Conservation (phyloP, 2,113 vertebrate species). For the Himantopus leucocephalus region DNA sequence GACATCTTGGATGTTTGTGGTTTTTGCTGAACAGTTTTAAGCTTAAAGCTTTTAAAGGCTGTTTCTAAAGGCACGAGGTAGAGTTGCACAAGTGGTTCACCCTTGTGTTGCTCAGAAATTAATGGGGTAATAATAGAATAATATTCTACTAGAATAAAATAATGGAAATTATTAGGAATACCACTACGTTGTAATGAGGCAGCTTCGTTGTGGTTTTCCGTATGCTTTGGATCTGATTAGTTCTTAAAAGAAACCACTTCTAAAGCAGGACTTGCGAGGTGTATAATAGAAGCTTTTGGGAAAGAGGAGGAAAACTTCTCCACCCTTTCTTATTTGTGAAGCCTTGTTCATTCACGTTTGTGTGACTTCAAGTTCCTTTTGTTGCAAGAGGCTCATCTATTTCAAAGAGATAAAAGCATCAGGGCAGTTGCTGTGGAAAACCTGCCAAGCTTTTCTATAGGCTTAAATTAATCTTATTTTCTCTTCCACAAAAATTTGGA, state of each 20-base stretch:
- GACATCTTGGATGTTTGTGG: rapidly evolving
- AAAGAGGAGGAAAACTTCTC: neutral
- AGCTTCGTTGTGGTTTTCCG: neutral
- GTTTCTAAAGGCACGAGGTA: neutral
- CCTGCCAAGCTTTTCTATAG: conserved; percentile 25
- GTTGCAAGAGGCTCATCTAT: neutral
- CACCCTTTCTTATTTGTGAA: neutral
- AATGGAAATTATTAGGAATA: neutral
- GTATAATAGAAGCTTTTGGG: neutral
- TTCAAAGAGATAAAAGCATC: conserved; percentile 41
- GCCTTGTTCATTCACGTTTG: neutral
- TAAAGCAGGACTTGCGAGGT: neutral
- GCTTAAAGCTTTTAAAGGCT: neutral
- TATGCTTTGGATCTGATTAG: neutral
- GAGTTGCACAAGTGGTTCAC: neutral
- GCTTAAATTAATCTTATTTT: conserved; percentile 47
- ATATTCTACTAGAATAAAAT: neutral
- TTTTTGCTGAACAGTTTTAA: neutral
- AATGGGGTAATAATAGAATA: neutral
- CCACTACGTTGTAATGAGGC: neutral
- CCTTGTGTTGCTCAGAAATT: neutral
- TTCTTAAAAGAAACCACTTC: neutral
- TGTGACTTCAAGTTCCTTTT: conserved; percentile 25
- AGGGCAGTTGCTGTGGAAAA: neutral
- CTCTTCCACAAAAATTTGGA: neutral